A percentile compares a stretch with the other conserved stretches of the same genome.
Conservation (phyloP, 2,113 vertebrate species). For the Polypterus senegalus region DNA sequence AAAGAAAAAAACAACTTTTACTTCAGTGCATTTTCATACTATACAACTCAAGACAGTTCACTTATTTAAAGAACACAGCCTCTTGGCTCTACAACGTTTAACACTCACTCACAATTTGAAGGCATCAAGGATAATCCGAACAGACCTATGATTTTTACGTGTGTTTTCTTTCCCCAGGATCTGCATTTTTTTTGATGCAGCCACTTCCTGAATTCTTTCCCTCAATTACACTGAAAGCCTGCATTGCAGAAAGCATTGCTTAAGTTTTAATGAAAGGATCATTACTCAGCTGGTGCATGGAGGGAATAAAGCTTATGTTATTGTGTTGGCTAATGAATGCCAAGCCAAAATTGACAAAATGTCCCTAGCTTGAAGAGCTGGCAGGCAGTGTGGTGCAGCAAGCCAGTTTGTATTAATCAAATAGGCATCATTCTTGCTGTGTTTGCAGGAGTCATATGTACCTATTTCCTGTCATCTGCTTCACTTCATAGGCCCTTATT, state of each 20-base stretch:
- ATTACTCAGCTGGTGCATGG: constrained; percentile 14
- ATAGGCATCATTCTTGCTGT: constrained; percentile 18
- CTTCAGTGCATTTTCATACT: no score
- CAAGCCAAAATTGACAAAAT: constrained; percentile 23
- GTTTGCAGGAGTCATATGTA: neutral
- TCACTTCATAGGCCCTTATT: neutral
- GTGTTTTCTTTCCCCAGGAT: neutral
- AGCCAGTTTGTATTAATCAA: constrained; percentile 22
- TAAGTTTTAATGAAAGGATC: constrained; percentile 17
- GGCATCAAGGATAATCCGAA: no score
- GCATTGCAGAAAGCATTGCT: constrained; percentile 11
- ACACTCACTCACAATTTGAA: no score
- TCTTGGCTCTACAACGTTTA: no score
- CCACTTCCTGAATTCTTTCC: constrained; percentile 1
- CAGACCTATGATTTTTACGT: no score
- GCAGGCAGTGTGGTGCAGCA: constrained; percentile 17
- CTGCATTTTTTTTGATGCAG: neutral
- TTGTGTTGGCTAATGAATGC: constrained; percentile 16
- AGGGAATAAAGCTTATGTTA: constrained; percentile 24
- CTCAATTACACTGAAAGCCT: constrained; percentile 13
- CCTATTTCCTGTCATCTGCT: neutral
- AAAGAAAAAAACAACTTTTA: no score
- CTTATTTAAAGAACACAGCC: no score
- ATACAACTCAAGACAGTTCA: no score
- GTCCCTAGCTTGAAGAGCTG: constrained; percentile 22